Percentiles rank a stretch among this genome's conserved stretches.
phyloP scores from a whole-genome alignment of 2,888 invertebrate species.

The Polyommatus iphigenia region DNA sequence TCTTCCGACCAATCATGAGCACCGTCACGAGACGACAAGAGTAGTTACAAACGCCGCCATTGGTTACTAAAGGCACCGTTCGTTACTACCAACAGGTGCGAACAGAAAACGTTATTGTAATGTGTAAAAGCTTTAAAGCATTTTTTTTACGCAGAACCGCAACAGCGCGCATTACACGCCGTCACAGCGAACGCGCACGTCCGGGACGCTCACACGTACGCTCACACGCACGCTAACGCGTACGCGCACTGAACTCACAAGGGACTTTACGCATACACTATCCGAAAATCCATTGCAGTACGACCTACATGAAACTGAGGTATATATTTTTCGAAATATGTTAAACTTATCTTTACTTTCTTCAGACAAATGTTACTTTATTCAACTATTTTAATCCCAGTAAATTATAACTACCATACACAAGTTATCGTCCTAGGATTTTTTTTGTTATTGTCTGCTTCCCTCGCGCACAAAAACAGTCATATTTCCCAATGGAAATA shows the following conservation, averaged over 20 bases:
- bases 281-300: conserved; percentile 61
- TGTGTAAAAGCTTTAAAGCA: neutral
- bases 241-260: conserved; percentile 7
- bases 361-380: neutral
- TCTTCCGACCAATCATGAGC: too few relatives aligned
- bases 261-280: conserved; percentile 55
- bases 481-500: too few relatives aligned
- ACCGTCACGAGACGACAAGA: too few relatives aligned
- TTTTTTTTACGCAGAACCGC: conserved; percentile 38
- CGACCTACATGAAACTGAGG: conserved; percentile 51
- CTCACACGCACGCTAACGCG: conserved; percentile 44
- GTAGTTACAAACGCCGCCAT: too few relatives aligned
- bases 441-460: too few relatives aligned
- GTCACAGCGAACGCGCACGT: conserved; percentile 38
- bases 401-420: too few relatives aligned
- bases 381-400: too few relatives aligned
- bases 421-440: too few relatives aligned
- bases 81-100: neutral
- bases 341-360: neutral
- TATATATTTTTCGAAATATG: conserved; percentile 33
- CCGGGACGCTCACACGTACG: conserved; percentile 27
- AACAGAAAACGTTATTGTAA: neutral
- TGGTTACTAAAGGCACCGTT: too few relatives aligned
- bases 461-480: too few relatives aligned
- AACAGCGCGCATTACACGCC: conserved; percentile 43